These are phyloP conservation scores for Pollachius pollachius DNA, from an alignment of 2,113 vertebrate species.

Conservation along the genomic window DNA sequence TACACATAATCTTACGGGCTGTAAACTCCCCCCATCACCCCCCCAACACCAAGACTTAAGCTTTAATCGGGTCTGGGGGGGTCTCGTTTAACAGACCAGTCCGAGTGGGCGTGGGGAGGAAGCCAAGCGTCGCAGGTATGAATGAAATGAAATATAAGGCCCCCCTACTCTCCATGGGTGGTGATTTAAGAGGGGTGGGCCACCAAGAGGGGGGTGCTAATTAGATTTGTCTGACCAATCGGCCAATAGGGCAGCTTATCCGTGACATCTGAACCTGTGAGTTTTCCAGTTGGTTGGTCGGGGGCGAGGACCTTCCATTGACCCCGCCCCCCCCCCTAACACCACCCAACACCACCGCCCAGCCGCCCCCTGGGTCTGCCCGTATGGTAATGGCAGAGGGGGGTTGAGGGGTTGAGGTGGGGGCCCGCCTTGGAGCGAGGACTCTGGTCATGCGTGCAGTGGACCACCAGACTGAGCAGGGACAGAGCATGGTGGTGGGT, in stretches of 20 bases:
- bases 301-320: conserved; percentile 69
- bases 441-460: no score
- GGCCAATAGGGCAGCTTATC: conserved; percentile 61
- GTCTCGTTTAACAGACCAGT: not conserved
- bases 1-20: no score
- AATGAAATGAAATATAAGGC: conserved; percentile 28
- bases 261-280: conserved; percentile 67
- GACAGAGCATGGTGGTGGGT: no score
- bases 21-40: no score
- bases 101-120: no score
- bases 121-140: conserved; percentile 1
- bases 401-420: conserved; percentile 21
- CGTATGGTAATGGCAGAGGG: conserved; percentile 57
- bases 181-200: conserved; percentile 36
- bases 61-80: not conserved
- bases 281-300: conserved; percentile 72
- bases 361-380: conserved; percentile 8
- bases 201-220: conserved; percentile 44
- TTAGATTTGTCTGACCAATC: conserved; percentile 71
- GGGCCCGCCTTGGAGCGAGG: not conserved
- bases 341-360: conserved; percentile 39
- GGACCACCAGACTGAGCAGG: no score
- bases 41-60: not conserved
- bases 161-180: conserved; percentile 51
- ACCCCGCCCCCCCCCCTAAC: conserved; percentile 62